phyloP scores from a whole-genome alignment of 2,113 vertebrate species.

The Xiphorhynchus elegans region DNA sequence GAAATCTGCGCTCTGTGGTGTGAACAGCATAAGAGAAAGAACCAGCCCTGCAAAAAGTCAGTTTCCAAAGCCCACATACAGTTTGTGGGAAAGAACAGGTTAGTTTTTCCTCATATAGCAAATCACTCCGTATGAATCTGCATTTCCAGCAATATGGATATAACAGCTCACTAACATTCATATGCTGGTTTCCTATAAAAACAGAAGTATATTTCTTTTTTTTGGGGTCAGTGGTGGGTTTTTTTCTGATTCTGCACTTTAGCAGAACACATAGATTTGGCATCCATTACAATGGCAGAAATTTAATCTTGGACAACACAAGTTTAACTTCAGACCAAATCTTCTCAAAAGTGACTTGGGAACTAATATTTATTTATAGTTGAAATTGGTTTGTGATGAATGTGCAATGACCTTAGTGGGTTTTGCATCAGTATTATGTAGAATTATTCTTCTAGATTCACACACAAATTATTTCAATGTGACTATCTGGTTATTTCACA shows the following conservation, averaged over 20 bases:
- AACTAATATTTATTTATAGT: not conserved
- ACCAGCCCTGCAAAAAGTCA: not conserved
- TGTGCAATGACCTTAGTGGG: not conserved
- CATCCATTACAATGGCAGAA: not conserved
- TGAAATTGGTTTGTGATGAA: not conserved
- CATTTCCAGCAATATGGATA: not conserved
- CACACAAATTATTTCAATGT: not conserved
- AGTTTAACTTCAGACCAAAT: not conserved
- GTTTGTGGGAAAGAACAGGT: not conserved
- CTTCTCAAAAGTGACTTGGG: not conserved
- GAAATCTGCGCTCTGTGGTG: not conserved
- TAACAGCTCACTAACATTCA: not conserved
- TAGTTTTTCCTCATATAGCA: not conserved
- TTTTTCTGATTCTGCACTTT: not conserved
- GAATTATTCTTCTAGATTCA: not conserved
- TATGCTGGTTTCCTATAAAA: not conserved
- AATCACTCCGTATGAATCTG: not conserved
- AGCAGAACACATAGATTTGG: not conserved
- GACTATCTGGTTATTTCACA: not conserved
- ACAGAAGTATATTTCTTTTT: not conserved
- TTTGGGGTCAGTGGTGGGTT: not conserved
- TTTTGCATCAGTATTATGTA: not conserved
- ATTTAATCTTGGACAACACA: not conserved
- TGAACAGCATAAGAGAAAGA: not conserved
- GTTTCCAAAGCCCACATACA: not conserved